Conservation (phyloP, 1,140 invertebrate species). For the Gonioctena quinquepunctata region DNA sequence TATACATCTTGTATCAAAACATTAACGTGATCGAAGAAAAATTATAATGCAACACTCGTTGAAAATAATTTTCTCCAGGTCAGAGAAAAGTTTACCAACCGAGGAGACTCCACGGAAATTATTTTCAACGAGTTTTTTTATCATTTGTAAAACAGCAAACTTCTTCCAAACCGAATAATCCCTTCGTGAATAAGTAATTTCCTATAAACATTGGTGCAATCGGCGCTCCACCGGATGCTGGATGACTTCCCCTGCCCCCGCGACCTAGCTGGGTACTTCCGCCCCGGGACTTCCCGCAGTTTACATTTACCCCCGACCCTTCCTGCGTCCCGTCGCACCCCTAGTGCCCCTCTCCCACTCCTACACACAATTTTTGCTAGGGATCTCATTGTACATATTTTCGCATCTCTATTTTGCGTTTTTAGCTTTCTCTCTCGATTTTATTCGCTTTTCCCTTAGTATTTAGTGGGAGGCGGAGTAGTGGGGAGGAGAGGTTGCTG, state of each 20-base stretch:
- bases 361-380: constrained; percentile 51
- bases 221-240: constrained; percentile 34
- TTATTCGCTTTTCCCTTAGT: constrained; percentile 33
- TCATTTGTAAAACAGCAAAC: no score
- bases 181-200: not conserved
- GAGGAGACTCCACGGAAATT: no score
- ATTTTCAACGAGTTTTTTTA: no score
- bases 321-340: constrained; percentile 29
- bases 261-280: constrained; percentile 41
- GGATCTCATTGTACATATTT: constrained; percentile 54
- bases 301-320: constrained; percentile 50
- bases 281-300: constrained; percentile 53
- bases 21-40: no score
- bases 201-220: constrained; percentile 19
- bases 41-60: no score
- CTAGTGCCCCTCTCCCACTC: constrained; percentile 13
- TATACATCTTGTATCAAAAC: no score
- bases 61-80: no score
- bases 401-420: constrained; percentile 56
- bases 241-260: constrained; percentile 34
- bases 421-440: constrained; percentile 50
- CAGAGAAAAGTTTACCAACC: no score
- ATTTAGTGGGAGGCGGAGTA: not conserved
- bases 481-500: constrained; percentile 23
- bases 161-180: not conserved